Percentiles rank a stretch among this genome's conserved stretches.
phyloP scores from a whole-genome alignment of 30 jellyfish, hydroid and myxozoan genomes.

The Catostylus mosaicus region DNA sequence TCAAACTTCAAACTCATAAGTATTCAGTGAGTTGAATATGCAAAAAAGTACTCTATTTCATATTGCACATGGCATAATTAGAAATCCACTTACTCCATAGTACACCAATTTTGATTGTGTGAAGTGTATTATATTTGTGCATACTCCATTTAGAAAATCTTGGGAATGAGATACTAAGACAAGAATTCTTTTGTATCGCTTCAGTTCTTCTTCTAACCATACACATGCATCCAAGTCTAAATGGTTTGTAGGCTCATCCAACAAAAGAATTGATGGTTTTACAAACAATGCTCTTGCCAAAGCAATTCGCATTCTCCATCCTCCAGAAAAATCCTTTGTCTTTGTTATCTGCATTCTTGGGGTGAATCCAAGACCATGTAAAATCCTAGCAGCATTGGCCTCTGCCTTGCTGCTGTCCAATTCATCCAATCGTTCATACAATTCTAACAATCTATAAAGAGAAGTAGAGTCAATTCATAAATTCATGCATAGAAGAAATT shows the following conservation, averaged over 20 bases:
- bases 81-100: conserved; percentile 93
- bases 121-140: conserved; percentile 87
- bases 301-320: conserved; percentile 97
- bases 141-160: conserved; percentile 95
- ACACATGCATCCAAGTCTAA: conserved; percentile 95
- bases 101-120: conserved; percentile 44
- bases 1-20: no score
- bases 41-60: no score
- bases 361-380: conserved; percentile 97
- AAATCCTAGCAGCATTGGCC: conserved; percentile 88
- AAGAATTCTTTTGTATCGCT: conserved; percentile 82
- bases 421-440: conserved; percentile 92
- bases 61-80: no score
- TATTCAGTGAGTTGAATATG: no score
- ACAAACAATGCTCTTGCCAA: conserved; percentile 96
- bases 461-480: no score
- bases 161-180: conserved; percentile 95
- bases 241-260: conserved; percentile 98
- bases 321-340: conserved; percentile 97
- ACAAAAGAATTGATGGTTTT: conserved; percentile 82
- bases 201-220: conserved; percentile 95
- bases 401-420: conserved; percentile 92
- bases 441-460: conserved; percentile 72
- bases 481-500: no score
- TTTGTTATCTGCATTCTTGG: conserved; percentile 87